Conservation (phyloP, 1,140 invertebrate genomes). For the Bradysia coprophila region DNA sequence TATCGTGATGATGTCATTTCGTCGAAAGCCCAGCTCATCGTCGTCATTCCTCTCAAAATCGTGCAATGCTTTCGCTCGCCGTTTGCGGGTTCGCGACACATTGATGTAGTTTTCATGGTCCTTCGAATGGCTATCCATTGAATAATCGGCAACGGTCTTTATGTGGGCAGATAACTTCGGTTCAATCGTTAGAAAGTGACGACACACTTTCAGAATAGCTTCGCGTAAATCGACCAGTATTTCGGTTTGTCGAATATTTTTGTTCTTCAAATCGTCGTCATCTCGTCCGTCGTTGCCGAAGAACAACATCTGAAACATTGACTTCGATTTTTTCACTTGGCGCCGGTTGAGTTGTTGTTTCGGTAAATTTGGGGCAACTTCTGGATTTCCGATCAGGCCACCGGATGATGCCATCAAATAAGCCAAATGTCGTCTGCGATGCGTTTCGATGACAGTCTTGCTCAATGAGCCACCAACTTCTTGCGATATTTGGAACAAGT, state of each 20-base stretch:
- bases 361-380: slow-evolving; percentile 72
- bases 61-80: slow-evolving; percentile 73
- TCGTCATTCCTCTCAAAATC: slow-evolving; percentile 96
- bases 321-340: slow-evolving; percentile 81
- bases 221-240: slow-evolving; percentile 91
- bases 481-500: slow-evolving; percentile 25
- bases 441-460: slow-evolving; percentile 75
- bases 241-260: slow-evolving; percentile 91
- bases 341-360: slow-evolving; percentile 69
- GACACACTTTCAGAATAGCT: slow-evolving; percentile 57
- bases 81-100: slow-evolving; percentile 66
- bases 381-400: slow-evolving; percentile 75
- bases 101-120: slow-evolving; percentile 91
- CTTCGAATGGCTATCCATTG: slow-evolving; percentile 82
- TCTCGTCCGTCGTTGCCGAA: slow-evolving; percentile 49
- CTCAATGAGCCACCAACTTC: slow-evolving; percentile 44
- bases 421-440: slow-evolving; percentile 76
- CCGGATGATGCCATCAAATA: slow-evolving; percentile 95
- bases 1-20: slow-evolving; percentile 96
- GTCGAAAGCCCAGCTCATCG: slow-evolving; percentile 94
- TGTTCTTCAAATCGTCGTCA: slow-evolving; percentile 76
- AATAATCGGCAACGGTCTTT: slow-evolving; percentile 81
- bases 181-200: slow-evolving; percentile 22
- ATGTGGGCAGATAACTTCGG: slow-evolving; percentile 35
- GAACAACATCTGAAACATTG: slow-evolving; percentile 72